Evolutionary conservation across 2,888 invertebrate species (phyloP).

Genomic region (Pasiphila rectangulata): DNA sequence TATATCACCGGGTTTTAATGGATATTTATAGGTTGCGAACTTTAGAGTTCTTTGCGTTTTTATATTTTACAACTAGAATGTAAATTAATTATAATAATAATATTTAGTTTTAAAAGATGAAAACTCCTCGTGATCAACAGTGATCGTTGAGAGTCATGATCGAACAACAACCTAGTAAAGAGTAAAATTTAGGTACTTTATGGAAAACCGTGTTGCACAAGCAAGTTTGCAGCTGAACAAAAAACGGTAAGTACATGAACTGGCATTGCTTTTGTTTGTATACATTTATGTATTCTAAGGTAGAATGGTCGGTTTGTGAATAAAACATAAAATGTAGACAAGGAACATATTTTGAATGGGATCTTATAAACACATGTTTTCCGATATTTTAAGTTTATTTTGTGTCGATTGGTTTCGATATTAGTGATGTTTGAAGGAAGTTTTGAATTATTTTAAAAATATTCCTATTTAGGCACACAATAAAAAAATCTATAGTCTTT

Average conservation of each 20-base stretch:
- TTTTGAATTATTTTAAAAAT: no score
- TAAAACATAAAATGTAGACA: slow-evolving; percentile 46
- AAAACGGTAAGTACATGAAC: slow-evolving; percentile 34
- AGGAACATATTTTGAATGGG: slow-evolving; percentile 47
- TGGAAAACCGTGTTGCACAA: slow-evolving; percentile 37
- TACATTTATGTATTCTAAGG: slow-evolving; percentile 38
- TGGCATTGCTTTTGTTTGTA: slow-evolving; percentile 29
- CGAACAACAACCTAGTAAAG: neutral
- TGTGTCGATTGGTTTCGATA: no score
- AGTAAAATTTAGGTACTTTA: slow-evolving; percentile 8
- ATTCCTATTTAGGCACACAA: no score
- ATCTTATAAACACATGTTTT: slow-evolving; percentile 23
- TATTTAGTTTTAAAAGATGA: no score
- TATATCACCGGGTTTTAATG: no score
- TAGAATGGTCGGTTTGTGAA: slow-evolving; percentile 40
- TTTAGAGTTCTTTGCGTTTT: no score
- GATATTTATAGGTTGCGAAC: no score
- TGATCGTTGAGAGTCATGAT: neutral
- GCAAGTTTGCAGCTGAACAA: slow-evolving; percentile 37
- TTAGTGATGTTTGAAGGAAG: neutral
- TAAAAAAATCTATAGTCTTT: no score
- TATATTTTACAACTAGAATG: no score
- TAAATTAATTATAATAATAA: no score
- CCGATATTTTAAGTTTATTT: no score
- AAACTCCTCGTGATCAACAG: no score